These are phyloP conservation scores for Belonocnema kinseyi DNA, from an alignment of 1,140 invertebrate species.

Conservation along the genomic window DNA sequence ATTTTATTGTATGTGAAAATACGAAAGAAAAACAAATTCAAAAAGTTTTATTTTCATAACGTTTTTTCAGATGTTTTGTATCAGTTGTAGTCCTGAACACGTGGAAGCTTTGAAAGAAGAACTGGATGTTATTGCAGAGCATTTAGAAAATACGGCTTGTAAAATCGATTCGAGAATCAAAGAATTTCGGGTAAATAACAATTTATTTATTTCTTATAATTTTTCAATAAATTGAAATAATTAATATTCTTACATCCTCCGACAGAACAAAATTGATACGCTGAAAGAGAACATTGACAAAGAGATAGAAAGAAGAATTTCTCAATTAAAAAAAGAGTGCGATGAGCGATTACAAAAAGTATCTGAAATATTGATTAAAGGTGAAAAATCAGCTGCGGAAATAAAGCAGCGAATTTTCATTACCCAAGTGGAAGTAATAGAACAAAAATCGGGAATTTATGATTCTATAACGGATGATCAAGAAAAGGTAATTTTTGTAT, in stretches of 20 bases:
- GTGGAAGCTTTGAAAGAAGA: slow-evolving; percentile 77
- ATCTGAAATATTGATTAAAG: slow-evolving; percentile 29
- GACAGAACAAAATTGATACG: slow-evolving; percentile 46
- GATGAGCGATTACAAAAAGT: slow-evolving; percentile 44
- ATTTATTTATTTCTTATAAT: not conserved
- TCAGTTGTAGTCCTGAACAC: slow-evolving; percentile 77
- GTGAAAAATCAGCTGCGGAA: slow-evolving; percentile 40
- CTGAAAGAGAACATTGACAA: slow-evolving; percentile 52
- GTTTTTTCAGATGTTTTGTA: slow-evolving; percentile 75
- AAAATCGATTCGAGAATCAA: slow-evolving; percentile 76
- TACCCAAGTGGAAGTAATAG: slow-evolving; percentile 37
- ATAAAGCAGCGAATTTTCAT: slow-evolving; percentile 40
- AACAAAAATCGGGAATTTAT: slow-evolving; percentile 35
- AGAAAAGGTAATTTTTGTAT: slow-evolving; percentile 45
- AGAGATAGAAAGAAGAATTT: slow-evolving; percentile 55
- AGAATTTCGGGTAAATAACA: slow-evolving; percentile 73
- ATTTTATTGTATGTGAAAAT: not conserved
- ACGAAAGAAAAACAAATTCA: not conserved
- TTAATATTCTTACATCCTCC: too few relatives aligned
- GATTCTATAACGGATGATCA: slow-evolving; percentile 44
- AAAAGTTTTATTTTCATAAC: not conserved
- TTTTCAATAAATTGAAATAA: not conserved
- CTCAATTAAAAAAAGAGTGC: slow-evolving; percentile 49
- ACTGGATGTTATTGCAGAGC: slow-evolving; percentile 74
- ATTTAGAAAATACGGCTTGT: slow-evolving; percentile 73